A percentile compares a stretch with the other conserved stretches of the same genome.
phyloP scores from a whole-genome alignment of 2,888 invertebrate genomes.

The Dorcus parallelipipedus region DNA sequence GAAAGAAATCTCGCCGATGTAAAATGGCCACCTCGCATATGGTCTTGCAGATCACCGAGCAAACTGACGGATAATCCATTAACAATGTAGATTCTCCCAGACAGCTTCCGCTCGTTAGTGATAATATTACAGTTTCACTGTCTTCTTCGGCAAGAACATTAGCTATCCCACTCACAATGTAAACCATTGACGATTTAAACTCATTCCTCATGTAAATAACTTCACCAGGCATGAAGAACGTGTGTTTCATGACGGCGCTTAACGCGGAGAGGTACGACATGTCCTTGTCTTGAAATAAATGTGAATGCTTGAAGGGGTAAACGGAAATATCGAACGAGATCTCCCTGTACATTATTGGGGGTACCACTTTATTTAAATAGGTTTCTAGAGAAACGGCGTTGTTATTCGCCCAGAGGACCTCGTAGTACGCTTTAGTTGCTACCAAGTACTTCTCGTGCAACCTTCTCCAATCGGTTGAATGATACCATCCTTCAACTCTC shows the following conservation, averaged over 20 bases:
- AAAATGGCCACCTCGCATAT: conserved; percentile 27
- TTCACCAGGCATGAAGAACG: conserved; percentile 22
- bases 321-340: conserved; percentile 20
- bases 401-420: conserved; percentile 12
- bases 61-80: conserved; percentile 21
- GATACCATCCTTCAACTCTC: conserved; percentile 1
- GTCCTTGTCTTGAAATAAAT: conserved; percentile 23
- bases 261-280: conserved; percentile 19
- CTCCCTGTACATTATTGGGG: conserved; percentile 18
- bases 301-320: conserved; percentile 21
- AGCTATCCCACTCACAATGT: conserved; percentile 27
- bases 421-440: background rate
- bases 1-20: conserved; percentile 18
- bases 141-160: conserved; percentile 32
- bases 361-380: conserved; percentile 12
- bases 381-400: conserved; percentile 1
- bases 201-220: conserved; percentile 23
- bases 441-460: conserved; percentile 10
- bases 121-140: conserved; percentile 30
- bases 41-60: conserved; percentile 28
- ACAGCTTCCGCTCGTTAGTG: conserved; percentile 29
- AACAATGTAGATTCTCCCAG: conserved; percentile 25
- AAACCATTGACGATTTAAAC: conserved; percentile 26
- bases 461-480: conserved; percentile 11
- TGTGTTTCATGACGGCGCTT: conserved; percentile 15